Conservation (phyloP, 2,888 invertebrate genomes). For the Tethea ocularis region DNA sequence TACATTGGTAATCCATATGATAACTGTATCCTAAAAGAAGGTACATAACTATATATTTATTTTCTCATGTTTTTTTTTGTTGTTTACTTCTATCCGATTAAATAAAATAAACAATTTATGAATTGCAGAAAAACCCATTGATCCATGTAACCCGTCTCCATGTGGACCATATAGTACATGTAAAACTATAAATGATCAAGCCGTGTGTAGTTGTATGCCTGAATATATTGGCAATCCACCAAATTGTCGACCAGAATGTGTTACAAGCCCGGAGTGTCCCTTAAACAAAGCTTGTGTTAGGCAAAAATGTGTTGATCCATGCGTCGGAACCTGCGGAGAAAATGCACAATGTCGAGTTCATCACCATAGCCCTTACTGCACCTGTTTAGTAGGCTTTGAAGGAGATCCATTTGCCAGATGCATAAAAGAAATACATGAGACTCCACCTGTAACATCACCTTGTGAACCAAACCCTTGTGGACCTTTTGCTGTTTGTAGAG, state of each 20-base stretch:
- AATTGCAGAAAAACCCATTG: conserved; percentile 66
- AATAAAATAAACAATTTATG: conserved; percentile 1
- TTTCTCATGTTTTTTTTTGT: conserved; percentile 8
- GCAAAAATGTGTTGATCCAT: conserved; percentile 92
- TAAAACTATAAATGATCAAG: conserved; percentile 84
- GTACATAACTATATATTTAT: conserved; percentile 44
- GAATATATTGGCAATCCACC: conserved; percentile 89
- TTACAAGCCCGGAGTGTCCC: conserved; percentile 91
- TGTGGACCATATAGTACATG: conserved; percentile 92
- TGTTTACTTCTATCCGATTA: conserved; percentile 3
- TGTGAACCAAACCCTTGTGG: conserved; percentile 89
- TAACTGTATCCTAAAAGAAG: conserved; percentile 62
- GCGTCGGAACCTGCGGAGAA: conserved; percentile 88
- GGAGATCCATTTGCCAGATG: conserved; percentile 89
- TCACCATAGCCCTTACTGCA: conserved; percentile 88
- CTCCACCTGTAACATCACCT: conserved; percentile 78
- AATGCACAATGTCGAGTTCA: conserved; percentile 88
- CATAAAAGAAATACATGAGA: conserved; percentile 69
- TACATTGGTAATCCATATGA: conserved; percentile 89
- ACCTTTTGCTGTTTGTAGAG: conserved; percentile 85
- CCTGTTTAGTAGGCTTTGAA: conserved; percentile 87
- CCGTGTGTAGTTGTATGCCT: conserved; percentile 87
- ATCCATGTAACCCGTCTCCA: conserved; percentile 90
- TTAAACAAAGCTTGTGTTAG: conserved; percentile 89
- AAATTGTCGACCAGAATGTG: conserved; percentile 91